Conservation (phyloP, 1,140 invertebrate genomes). For the Trinorchestia longiramus region DNA sequence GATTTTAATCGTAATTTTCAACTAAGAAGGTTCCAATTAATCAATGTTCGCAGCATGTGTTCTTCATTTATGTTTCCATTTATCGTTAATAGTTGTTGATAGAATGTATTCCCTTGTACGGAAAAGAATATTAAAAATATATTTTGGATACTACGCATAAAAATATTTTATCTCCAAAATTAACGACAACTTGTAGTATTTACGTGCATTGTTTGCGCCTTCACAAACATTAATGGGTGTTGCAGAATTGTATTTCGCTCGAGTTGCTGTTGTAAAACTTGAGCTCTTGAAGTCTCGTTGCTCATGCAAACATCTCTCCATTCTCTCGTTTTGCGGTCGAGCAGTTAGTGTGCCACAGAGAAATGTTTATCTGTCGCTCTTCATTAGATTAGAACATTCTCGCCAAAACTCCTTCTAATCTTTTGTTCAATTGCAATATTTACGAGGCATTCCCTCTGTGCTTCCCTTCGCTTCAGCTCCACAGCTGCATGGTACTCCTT, state of each 20-base stretch:
- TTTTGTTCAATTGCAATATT: conserved; percentile 20
- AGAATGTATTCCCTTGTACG: too few species aligned
- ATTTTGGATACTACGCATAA: too few species aligned
- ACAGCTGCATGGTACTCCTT: background rate
- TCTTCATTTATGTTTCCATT: too few species aligned
- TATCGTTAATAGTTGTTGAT: too few species aligned
- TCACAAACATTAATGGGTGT: background rate
- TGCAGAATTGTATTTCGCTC: background rate
- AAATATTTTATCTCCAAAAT: too few species aligned
- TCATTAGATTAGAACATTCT: conserved; percentile 26
- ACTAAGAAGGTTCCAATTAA: too few species aligned
- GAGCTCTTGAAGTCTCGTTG: background rate
- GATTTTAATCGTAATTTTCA: too few species aligned
- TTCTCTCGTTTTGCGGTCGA: background rate
- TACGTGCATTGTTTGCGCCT: background rate
- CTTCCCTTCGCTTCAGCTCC: background rate
- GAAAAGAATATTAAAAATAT: too few species aligned
- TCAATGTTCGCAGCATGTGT: too few species aligned
- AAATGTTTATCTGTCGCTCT: conserved; percentile 23
- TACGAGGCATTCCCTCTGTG: background rate
- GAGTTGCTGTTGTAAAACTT: background rate
- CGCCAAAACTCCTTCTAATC: conserved; percentile 18
- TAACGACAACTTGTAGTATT: too few species aligned
- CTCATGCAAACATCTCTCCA: background rate
- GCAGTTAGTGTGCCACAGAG: background rate